Percentiles rank a stretch among this genome's conserved stretches.
Conservation (phyloP, 2,797 vertebrate genomes). For the Liparis tanakae region DNA sequence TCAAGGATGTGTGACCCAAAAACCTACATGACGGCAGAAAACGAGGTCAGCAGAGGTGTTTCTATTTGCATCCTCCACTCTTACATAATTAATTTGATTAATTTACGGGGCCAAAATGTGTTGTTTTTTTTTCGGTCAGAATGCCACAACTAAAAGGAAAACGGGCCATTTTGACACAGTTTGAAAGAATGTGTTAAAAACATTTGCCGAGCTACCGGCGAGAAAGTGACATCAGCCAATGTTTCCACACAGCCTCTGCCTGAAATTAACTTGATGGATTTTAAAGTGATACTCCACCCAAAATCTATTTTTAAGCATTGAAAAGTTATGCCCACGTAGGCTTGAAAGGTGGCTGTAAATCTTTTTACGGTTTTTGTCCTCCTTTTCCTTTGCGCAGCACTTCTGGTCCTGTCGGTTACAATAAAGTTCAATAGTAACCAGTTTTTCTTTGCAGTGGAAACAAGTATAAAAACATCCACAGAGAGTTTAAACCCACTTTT, state of each 20-base stretch:
- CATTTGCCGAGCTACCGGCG: constrained; percentile 18
- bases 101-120: neutral
- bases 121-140: neutral
- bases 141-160: neutral
- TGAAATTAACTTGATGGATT: constrained; percentile 58
- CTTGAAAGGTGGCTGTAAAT: constrained; percentile 56
- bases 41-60: constrained; percentile 29
- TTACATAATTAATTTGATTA: neutral
- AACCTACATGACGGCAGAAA: constrained; percentile 35
- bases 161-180: constrained; percentile 20
- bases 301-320: constrained; percentile 50
- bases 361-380: constrained; percentile 9
- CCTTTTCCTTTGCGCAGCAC: constrained; percentile 6
- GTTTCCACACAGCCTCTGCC: constrained; percentile 58
- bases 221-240: constrained; percentile 42
- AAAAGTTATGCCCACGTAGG: constrained; percentile 44
- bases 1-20: constrained; percentile 52
- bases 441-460: constrained; percentile 31
- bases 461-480: constrained; percentile 27
- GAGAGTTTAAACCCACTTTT: neutral
- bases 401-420: neutral
- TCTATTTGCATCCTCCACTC: constrained; percentile 36
- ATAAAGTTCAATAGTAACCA: constrained; percentile 29
- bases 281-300: constrained; percentile 57
- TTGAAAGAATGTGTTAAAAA: constrained; percentile 21